phyloP scores from a whole-genome alignment of 1,140 invertebrate genomes.

The Drosophila teissieri region DNA sequence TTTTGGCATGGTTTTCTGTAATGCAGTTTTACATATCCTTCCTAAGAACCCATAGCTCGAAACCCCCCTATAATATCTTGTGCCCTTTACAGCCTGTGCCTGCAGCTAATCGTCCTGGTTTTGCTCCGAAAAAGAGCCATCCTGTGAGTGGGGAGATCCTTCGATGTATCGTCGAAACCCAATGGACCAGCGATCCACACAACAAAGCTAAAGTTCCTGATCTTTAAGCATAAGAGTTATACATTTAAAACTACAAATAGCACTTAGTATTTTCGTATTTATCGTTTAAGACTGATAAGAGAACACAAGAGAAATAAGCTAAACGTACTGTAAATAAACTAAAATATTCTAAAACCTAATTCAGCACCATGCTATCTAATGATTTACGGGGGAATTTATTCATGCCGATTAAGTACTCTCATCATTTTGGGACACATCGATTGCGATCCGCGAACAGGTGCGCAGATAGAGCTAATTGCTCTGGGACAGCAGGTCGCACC shows the following conservation, averaged over 20 bases:
- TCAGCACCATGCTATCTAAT: background rate
- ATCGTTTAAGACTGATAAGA: slow-evolving; percentile 73
- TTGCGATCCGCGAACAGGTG: slow-evolving; percentile 23
- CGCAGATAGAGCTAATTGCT: slow-evolving; percentile 21
- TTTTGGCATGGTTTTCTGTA: slow-evolving; percentile 63
- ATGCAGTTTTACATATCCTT: slow-evolving; percentile 39
- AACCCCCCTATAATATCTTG: slow-evolving; percentile 40
- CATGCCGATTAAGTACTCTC: slow-evolving; percentile 20
- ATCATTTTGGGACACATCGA: slow-evolving; percentile 23
- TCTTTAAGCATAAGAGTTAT: slow-evolving; percentile 53
- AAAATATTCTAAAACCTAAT: slow-evolving; percentile 48
- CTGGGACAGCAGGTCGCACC: slow-evolving; percentile 14
- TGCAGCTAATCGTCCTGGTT: slow-evolving; percentile 43
- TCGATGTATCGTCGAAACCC: background rate
- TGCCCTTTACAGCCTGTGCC: slow-evolving; percentile 60
- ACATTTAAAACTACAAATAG: slow-evolving; percentile 12
- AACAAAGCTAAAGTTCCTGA: slow-evolving; percentile 74
- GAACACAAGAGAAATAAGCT: slow-evolving; percentile 1
- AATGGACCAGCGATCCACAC: slow-evolving; percentile 43
- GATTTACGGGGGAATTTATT: slow-evolving; percentile 9
- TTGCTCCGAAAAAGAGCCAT: slow-evolving; percentile 29
- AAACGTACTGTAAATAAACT: slow-evolving; percentile 62
- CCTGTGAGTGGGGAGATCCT: slow-evolving; percentile 28
- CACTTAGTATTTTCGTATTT: slow-evolving; percentile 23
- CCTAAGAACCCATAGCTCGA: slow-evolving; percentile 15